Percentiles rank a stretch among this genome's conserved stretches.
phyloP scores from a whole-genome alignment of 2,797 vertebrate species.

The Clamator glandarius region DNA sequence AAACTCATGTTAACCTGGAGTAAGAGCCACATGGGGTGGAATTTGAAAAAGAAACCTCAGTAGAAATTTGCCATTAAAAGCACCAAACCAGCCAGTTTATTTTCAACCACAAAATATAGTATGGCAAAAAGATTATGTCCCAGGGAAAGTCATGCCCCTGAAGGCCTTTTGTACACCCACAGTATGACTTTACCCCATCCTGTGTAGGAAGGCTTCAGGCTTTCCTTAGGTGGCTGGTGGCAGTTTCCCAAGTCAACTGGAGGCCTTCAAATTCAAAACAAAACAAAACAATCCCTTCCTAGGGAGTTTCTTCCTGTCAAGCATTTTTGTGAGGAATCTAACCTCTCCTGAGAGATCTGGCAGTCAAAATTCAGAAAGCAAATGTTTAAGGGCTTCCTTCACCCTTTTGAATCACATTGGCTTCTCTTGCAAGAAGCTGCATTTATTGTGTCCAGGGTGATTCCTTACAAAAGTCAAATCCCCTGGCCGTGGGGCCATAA shows the following conservation, averaged over 20 bases:
- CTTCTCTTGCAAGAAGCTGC: background rate
- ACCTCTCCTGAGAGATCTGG: slow-evolving; percentile 44
- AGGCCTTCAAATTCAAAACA: slow-evolving; percentile 42
- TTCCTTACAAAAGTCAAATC: background rate
- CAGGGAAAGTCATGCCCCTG: background rate
- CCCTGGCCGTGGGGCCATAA: background rate
- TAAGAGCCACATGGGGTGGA: background rate
- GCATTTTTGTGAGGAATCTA: slow-evolving; percentile 53
- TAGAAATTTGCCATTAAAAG: slow-evolving; percentile 9
- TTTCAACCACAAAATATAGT: slow-evolving; percentile 7
- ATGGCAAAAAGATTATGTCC: background rate
- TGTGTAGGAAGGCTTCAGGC: background rate
- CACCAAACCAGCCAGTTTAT: background rate
- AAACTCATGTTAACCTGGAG: background rate
- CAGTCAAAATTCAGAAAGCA: slow-evolving; percentile 16
- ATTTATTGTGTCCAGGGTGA: background rate
- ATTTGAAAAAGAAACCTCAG: background rate
- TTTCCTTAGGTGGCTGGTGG: slow-evolving; percentile 11
- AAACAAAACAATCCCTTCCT: slow-evolving; percentile 48
- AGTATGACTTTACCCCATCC: background rate
- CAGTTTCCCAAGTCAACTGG: slow-evolving; percentile 42
- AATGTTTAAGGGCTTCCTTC: slow-evolving; percentile 6
- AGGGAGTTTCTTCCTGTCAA: slow-evolving; percentile 35
- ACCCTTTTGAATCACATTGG: background rate
- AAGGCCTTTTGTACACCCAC: background rate